Evolutionary conservation across 2,113 vertebrate genomes (phyloP).

Genomic region (Upupa epops): DNA sequence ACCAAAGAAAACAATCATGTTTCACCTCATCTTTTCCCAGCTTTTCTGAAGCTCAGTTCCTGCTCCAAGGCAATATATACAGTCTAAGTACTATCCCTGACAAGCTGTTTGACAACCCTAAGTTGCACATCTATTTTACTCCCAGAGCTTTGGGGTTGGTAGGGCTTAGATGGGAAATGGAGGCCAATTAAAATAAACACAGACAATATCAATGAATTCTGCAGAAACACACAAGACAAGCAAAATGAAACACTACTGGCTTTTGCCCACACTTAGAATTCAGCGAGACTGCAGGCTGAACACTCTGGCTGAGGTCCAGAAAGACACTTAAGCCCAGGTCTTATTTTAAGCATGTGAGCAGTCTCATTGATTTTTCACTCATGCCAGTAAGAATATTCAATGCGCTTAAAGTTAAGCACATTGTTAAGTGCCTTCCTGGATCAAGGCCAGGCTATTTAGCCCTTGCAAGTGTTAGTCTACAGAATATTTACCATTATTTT

Average conservation of each 20-base stretch:
- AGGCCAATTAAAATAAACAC: slow-evolving; percentile 69
- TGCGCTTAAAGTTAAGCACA: slow-evolving; percentile 67
- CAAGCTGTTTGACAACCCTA: slow-evolving; percentile 63
- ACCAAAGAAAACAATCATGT: slow-evolving; percentile 68
- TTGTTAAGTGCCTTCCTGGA: slow-evolving; percentile 67
- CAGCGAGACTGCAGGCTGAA: slow-evolving; percentile 14
- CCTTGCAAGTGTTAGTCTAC: not conserved
- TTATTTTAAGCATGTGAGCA: slow-evolving; percentile 65
- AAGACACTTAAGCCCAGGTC: slow-evolving; percentile 62
- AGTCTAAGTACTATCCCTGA: slow-evolving; percentile 57
- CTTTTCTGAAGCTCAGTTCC: slow-evolving; percentile 63
- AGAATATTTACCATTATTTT: slow-evolving; percentile 52
- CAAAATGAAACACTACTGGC: slow-evolving; percentile 60
- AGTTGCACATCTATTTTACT: slow-evolving; percentile 65
- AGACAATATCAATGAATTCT: slow-evolving; percentile 63
- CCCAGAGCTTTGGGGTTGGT: slow-evolving; percentile 34
- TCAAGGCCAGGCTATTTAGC: slow-evolving; percentile 48
- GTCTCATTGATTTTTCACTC: slow-evolving; percentile 59
- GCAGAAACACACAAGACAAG: slow-evolving; percentile 49
- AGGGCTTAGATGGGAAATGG: slow-evolving; percentile 59
- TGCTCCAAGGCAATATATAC: slow-evolving; percentile 59
- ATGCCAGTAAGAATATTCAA: slow-evolving; percentile 61
- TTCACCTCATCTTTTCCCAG: slow-evolving; percentile 71
- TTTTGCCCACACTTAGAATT: slow-evolving; percentile 38
- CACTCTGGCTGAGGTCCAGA: slow-evolving; percentile 31